Percentiles rank a stretch among this genome's conserved stretches.
phyloP scores from a whole-genome alignment of 1,140 invertebrate genomes.

The Scylla paramamosain region DNA sequence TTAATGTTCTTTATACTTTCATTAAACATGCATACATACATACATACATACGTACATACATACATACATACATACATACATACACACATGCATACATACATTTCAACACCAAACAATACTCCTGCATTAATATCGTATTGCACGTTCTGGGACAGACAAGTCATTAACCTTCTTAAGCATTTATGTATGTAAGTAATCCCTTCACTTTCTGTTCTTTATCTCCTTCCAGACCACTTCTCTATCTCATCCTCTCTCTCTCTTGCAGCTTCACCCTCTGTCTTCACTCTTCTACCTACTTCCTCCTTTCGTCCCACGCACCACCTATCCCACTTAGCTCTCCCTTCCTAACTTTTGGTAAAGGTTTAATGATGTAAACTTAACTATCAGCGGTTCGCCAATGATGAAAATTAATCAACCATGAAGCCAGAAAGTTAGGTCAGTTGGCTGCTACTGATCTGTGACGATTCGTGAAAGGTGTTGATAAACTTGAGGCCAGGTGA shows the following conservation, averaged over 20 bases:
- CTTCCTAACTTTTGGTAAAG: constrained; percentile 13
- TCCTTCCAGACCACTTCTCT: not conserved
- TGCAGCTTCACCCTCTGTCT: not conserved
- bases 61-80: constrained; percentile 33
- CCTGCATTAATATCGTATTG: not conserved
- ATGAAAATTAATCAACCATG: constrained; percentile 34
- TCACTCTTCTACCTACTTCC: not conserved
- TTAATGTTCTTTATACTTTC: not conserved
- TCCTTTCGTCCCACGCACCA: not conserved
- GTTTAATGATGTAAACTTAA: constrained; percentile 24
- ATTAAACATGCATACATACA: constrained; percentile 5
- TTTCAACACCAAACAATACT: not conserved
- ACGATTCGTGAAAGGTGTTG: not conserved
- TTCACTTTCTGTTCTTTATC: no score
- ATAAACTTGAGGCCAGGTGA: no score
- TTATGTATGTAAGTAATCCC: no score
- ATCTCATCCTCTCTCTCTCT: not conserved
- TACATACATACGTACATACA: constrained; percentile 39
- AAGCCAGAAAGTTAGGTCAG: constrained; percentile 3
- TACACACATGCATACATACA: constrained; percentile 27
- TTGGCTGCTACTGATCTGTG: constrained; percentile 12
- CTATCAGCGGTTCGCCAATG: not conserved
- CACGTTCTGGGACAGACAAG: no score
- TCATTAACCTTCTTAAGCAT: no score
- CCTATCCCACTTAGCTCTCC: not conserved